Evolutionary conservation across 2,888 invertebrate genomes (phyloP), one percentile per base, ranked within the genome.

Genomic region (Siphonodentalium dalli): DNA sequence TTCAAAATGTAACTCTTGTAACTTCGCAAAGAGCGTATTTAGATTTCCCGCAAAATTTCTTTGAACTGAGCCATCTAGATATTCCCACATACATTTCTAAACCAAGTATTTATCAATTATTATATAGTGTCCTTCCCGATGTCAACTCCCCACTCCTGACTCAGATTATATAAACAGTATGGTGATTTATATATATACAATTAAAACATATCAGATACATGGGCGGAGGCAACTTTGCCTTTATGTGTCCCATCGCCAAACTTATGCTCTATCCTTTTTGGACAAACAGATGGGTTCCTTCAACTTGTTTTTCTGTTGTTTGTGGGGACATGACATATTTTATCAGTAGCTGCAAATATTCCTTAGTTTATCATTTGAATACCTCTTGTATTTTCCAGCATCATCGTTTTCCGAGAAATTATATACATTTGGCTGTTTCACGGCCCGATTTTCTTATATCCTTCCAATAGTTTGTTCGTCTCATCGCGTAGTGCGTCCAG

Each of bases 401-500:
- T 27, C 37, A 33, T 41, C n/a, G 24, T 55, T 45, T 28, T 5
- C n/a, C n/a, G 28, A 34, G 11, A 46, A 27, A 23, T 27, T 44
- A 46, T 37, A 58, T 4, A 58, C 29, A 18, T 54, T 43, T 24
- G 37, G 35, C 15, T 61, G 35, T 38, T 39, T 37, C 24, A 28
- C 28, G 29, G 15, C 62, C 54, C 43, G 53, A 49, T 27, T 47
- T 45, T 50, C 52, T 54, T 15, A n/a, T 52, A 38, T 20, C 43
- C 33, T 11, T 49, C 45, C 13, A 58, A 11, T 5, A 55, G 34
- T 29, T 48, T n/a, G n/a, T n/a, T 33, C 13, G 51, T 44, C 9
- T 47, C 51, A n/a, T 34, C 38, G 21, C 18, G 8, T 7, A 58
- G 20, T 3, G 9, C 31, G 11, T 29, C n/a, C 5, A 61, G 49